A percentile compares a stretch with the other conserved stretches of the same genome.
Conservation (phyloP, 2,888 invertebrate species). For the Acleris emargana region DNA sequence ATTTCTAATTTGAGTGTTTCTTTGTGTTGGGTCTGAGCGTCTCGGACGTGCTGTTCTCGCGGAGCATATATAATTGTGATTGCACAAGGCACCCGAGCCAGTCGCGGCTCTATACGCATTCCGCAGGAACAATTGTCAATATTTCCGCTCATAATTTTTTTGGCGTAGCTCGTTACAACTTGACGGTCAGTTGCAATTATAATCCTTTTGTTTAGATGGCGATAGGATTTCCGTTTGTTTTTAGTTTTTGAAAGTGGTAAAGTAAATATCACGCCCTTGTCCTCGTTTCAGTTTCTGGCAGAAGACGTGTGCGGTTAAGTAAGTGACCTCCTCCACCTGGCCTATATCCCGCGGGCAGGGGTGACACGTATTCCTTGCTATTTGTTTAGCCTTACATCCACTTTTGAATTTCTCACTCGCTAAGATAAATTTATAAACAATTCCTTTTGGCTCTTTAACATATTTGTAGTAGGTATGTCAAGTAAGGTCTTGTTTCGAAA, state of each 20-base stretch:
- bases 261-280: conserved; percentile 51
- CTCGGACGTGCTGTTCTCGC: conserved; percentile 43
- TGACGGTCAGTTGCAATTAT: no score
- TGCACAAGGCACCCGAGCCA: conserved; percentile 53
- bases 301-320: conserved; percentile 58
- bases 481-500: no score
- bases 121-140: conserved; percentile 27
- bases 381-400: conserved; percentile 26
- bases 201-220: neutral
- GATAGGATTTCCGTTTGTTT: neutral
- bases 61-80: conserved; percentile 62
- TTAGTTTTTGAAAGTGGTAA: neutral
- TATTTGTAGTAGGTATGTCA: no score
- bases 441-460: no score
- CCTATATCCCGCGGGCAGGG: conserved; percentile 66
- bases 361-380: conserved; percentile 46
- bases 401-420: neutral
- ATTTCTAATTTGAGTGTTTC: conserved; percentile 31
- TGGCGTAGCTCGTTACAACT: neutral
- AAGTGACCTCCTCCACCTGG: conserved; percentile 65
- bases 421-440: no score
- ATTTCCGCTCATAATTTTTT: conserved; percentile 8
- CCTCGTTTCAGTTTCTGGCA: conserved; percentile 59
- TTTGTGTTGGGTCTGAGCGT: conserved; percentile 48
- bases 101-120: conserved; percentile 55